Conservation (phyloP, 2,113 vertebrate species). For the Oncorhynchus tshawytscha region DNA sequence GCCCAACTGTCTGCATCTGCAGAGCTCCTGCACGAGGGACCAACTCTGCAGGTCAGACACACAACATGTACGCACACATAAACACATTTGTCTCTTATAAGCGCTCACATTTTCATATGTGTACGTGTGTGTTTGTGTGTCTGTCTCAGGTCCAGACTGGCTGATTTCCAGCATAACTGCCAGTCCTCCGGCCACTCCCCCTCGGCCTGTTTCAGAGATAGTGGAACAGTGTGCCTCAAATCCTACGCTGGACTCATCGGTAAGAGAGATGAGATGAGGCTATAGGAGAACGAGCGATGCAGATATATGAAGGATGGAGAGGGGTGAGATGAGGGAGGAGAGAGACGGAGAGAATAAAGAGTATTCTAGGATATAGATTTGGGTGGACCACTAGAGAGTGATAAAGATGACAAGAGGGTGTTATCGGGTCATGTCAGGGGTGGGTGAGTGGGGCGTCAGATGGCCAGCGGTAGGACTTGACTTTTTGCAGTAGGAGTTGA, state of each 20-base stretch:
- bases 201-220: slow-evolving; percentile 79
- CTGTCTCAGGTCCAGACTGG: slow-evolving; percentile 84
- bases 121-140: not conserved
- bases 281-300: not conserved
- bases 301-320: too few relatives aligned
- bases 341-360: not conserved
- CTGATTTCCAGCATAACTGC: slow-evolving; percentile 90
- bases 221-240: slow-evolving; percentile 80
- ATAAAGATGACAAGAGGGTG: not conserved
- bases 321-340: not conserved
- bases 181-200: slow-evolving; percentile 65
- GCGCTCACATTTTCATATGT: not conserved
- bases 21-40: slow-evolving; percentile 80
- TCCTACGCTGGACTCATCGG: slow-evolving; percentile 93
- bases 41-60: slow-evolving; percentile 85
- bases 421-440: not conserved
- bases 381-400: not conserved
- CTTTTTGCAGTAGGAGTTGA: not conserved
- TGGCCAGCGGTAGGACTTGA: not conserved
- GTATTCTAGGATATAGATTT: not conserved
- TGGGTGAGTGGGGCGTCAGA: not conserved
- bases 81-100: not conserved
- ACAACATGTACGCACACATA: not conserved
- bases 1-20: slow-evolving; percentile 86
- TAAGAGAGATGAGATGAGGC: slow-evolving; percentile 47